A percentile compares a stretch with the other conserved stretches of the same genome.
phyloP scores from a whole-genome alignment of 2,797 vertebrate species.

The Myotis myotis region DNA sequence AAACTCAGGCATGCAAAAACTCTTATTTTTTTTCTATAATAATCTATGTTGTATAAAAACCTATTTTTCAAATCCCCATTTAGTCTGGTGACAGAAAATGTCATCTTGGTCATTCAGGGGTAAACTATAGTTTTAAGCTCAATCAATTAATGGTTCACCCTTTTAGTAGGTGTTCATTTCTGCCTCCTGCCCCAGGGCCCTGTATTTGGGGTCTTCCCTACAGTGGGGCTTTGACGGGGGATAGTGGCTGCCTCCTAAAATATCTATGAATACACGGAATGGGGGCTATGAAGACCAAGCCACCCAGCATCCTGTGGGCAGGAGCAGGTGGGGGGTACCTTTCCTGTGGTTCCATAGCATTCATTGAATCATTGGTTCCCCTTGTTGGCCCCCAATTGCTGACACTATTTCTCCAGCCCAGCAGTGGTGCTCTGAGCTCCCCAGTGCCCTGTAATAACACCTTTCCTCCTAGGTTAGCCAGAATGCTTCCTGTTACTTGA shows the following conservation, averaged over 20 bases:
- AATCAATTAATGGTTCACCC: neutral
- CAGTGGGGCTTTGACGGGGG: neutral
- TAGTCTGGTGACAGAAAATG: neutral
- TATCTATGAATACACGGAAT: neutral
- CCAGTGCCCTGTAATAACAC: neutral
- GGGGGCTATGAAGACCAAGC: neutral
- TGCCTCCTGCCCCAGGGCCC: neutral
- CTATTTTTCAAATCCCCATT: neutral
- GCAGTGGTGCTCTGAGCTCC: neutral
- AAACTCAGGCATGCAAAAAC: neutral
- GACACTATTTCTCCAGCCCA: neutral
- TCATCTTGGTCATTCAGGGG: neutral
- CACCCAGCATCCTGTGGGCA: neutral
- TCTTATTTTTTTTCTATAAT: neutral
- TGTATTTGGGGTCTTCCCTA: neutral
- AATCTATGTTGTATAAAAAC: neutral
- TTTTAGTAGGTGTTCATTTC: neutral
- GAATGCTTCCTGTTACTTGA: neutral
- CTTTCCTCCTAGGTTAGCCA: neutral
- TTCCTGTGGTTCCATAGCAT: accelerated
- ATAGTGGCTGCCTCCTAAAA: accelerated
- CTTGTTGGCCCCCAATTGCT: too few relatives aligned
- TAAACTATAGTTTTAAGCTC: neutral
- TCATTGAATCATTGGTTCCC: neutral
- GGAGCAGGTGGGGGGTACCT: neutral